Evolutionary conservation across 2,888 invertebrate genomes (phyloP).

Genomic region (Papilio elwesi): DNA sequence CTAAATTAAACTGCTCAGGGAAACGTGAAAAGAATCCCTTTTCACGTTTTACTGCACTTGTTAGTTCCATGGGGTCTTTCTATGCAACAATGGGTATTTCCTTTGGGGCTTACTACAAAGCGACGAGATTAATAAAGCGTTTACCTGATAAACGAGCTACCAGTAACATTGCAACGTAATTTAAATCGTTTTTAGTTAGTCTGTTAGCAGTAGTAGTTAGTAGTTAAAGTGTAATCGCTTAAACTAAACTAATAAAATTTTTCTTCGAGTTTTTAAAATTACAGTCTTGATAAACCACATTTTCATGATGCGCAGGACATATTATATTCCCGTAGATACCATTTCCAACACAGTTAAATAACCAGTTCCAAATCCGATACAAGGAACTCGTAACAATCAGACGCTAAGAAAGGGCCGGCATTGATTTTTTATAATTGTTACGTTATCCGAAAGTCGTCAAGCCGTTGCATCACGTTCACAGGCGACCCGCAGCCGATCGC

Average conservation of each 20-base stretch:
- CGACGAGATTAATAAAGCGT: not conserved
- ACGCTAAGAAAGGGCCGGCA: slow-evolving; percentile 2
- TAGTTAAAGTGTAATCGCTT: too few species aligned
- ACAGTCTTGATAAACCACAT: too few species aligned
- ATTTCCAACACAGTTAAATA: not conserved
- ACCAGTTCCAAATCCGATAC: not conserved
- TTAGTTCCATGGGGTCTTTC: not conserved
- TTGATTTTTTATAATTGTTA: slow-evolving; percentile 14
- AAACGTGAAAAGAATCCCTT: not conserved
- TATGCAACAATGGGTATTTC: not conserved
- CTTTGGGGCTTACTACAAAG: not conserved
- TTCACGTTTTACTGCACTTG: not conserved
- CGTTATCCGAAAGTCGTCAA: not conserved
- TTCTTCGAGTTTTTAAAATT: too few species aligned
- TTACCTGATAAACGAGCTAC: too few species aligned
- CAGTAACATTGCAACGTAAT: too few species aligned
- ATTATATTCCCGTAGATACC: not conserved
- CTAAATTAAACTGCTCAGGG: not conserved
- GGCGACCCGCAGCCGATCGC: not conserved
- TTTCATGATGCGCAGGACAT: not conserved
- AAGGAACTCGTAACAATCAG: not conserved
- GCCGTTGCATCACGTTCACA: slow-evolving; percentile 26
- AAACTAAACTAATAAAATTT: too few species aligned
- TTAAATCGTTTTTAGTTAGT: too few species aligned
- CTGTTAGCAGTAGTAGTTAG: too few species aligned